Percentiles rank a stretch among this genome's conserved stretches.
Conservation (phyloP, 2,113 vertebrate species). For the Sminthopsis crassicaudata region DNA sequence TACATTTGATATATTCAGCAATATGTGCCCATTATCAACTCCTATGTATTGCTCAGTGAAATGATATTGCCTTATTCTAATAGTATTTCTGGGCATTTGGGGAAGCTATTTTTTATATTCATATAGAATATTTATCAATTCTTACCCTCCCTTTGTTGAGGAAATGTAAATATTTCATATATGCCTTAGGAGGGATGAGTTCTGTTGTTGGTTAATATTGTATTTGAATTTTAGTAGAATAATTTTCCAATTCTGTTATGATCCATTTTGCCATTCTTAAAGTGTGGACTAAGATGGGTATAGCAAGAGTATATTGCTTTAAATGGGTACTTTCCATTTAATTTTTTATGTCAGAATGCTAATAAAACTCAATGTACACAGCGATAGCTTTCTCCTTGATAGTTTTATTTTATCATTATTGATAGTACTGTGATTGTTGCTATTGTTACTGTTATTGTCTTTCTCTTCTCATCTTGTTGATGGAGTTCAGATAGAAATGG, state of each 20-base stretch:
- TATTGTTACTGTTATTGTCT: background rate
- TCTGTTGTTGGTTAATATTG: background rate
- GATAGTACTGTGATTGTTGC: background rate
- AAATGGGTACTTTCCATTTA: background rate
- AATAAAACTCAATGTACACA: background rate
- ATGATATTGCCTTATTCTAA: background rate
- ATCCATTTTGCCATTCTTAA: background rate
- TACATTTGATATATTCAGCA: background rate
- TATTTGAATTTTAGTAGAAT: background rate
- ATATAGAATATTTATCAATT: background rate
- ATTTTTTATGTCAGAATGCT: background rate
- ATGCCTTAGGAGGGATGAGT: background rate
- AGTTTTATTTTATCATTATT: background rate
- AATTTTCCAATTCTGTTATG: background rate
- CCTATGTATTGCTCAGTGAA: background rate
- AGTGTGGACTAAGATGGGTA: background rate
- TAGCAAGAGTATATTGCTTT: background rate
- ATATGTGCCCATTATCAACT: background rate
- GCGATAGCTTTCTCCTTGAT: background rate
- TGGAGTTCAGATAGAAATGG: background rate
- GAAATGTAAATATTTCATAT: background rate
- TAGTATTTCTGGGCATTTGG: background rate
- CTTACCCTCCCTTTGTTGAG: background rate
- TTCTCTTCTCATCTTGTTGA: background rate
- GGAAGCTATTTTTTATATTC: background rate